Evolutionary conservation across 2,113 vertebrate species (phyloP), one percentile per base, ranked within the genome.

Genomic region (Maccullochella peelii): DNA sequence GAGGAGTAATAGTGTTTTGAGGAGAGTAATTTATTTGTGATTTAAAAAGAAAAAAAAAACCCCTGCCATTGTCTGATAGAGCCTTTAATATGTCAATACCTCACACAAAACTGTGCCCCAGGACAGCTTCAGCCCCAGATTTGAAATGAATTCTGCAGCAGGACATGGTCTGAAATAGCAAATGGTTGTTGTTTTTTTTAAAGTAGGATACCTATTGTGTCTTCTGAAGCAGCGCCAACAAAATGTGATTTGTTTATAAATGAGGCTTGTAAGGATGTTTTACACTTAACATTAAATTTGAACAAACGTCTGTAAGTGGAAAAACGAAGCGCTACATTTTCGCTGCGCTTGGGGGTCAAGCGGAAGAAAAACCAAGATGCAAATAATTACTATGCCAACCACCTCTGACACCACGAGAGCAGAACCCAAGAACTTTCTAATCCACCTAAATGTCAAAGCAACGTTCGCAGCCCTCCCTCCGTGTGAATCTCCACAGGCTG

Each of bases 371-470:
- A 81, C 66, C 74, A 77, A 91, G 90, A 88, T 14, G 54, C 84
- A 79, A 79, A 91, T 90, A 92, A 94, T 93, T 90, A 94, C 91
- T 77, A 79, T 81, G 83, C 89, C 87, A 79, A 80, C 80, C 87
- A 92, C 91, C 93, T 93, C 90, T 89, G 91, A 92, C 92, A 88
- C 91, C 79, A 57, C 23, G 74, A 88, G 84, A 91, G 90, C 91
- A 87, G 85, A 92, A 91, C 91, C 90, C 86, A 80, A 90, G 84
- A 90, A 92, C 91, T 92, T 91, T 94, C 84, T 94, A 94, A 95
- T 94, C 92, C 93, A 79, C 83, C 92, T 84, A 94, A 95, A 95
- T 95, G 94, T 95, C 94, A 95, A 66, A 70, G 87, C 90, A 23
- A 25, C 80, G 83, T 86, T 88, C 61, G 23, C 81, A 36, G 89